Evolutionary conservation across 2,888 invertebrate species (phyloP).

Genomic region (Bombylius discolor): DNA sequence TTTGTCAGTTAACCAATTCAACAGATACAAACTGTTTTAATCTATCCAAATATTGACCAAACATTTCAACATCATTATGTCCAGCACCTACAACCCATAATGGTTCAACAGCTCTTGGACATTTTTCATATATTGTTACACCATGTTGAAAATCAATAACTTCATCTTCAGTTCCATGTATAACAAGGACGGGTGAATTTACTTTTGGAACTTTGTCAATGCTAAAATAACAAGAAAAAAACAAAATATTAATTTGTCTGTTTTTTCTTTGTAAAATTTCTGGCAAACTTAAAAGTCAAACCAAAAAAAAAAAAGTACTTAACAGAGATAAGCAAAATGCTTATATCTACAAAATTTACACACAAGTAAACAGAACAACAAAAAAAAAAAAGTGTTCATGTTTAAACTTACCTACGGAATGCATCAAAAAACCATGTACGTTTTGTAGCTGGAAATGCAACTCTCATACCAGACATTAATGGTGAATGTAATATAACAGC

Average conservation of each 20-base stretch:
- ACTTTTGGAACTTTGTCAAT: conserved; percentile 95
- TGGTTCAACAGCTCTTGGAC: conserved; percentile 87
- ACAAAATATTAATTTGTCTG: not conserved
- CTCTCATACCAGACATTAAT: conserved; percentile 91
- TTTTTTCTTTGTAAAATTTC: not conserved
- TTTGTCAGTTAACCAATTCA: conserved; percentile 76
- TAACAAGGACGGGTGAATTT: conserved; percentile 85
- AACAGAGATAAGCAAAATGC: too few species aligned
- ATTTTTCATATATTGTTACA: conserved; percentile 82
- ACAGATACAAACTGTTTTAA: conserved; percentile 84
- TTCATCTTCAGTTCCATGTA: conserved; percentile 94
- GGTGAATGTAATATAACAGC: conserved; percentile 90
- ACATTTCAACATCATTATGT: conserved; percentile 91
- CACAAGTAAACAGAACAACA: too few species aligned
- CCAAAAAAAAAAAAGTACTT: not conserved
- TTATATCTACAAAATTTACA: too few species aligned
- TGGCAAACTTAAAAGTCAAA: not conserved
- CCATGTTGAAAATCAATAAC: conserved; percentile 95
- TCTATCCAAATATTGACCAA: conserved; percentile 85
- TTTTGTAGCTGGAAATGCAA: conserved; percentile 88
- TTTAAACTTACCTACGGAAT: conserved; percentile 66
- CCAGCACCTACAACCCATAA: conserved; percentile 93
- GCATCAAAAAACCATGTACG: conserved; percentile 95
- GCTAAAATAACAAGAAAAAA: conserved; percentile 42
- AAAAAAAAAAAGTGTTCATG: too few species aligned